A percentile compares a stretch with the other conserved stretches of the same genome.
phyloP scores from a whole-genome alignment of 2,797 vertebrate genomes.

The Avahi laniger region DNA sequence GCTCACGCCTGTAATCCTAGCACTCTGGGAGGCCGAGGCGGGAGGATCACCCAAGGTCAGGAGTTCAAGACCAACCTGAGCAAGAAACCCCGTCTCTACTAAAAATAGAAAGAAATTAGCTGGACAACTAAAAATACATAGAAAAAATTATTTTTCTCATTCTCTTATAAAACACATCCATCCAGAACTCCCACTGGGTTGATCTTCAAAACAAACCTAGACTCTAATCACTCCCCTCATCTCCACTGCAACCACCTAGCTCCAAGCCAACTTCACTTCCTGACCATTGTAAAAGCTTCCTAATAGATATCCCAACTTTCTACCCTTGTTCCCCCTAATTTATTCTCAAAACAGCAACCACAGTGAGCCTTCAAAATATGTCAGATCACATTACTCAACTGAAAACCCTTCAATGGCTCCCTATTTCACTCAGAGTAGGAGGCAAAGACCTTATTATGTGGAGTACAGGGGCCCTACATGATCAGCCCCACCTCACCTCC shows the following conservation, averaged over 20 bases:
- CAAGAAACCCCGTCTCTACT: too few relatives aligned
- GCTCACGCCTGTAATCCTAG: too few relatives aligned
- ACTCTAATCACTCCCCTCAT: neutral
- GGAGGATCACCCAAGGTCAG: too few relatives aligned
- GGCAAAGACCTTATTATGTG: neutral
- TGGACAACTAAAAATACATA: too few relatives aligned
- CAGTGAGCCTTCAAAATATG: neutral
- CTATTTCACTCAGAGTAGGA: neutral
- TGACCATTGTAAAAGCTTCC: neutral
- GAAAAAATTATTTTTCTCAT: neutral
- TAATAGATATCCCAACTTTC: neutral
- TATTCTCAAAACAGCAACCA: neutral
- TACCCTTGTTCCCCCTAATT: neutral
- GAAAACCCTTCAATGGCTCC: neutral
- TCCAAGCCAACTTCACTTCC: neutral
- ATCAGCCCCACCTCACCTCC: neutral
- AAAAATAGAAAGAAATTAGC: too few relatives aligned
- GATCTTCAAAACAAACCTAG: neutral
- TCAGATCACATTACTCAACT: neutral
- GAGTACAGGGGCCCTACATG: neutral
- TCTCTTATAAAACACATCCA: neutral
- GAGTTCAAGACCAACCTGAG: too few relatives aligned
- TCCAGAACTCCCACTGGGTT: neutral
- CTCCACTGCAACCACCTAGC: neutral
- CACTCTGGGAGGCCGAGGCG: too few relatives aligned